phyloP scores from a whole-genome alignment of 2,113 vertebrate genomes.

The Steatornis caripensis region DNA sequence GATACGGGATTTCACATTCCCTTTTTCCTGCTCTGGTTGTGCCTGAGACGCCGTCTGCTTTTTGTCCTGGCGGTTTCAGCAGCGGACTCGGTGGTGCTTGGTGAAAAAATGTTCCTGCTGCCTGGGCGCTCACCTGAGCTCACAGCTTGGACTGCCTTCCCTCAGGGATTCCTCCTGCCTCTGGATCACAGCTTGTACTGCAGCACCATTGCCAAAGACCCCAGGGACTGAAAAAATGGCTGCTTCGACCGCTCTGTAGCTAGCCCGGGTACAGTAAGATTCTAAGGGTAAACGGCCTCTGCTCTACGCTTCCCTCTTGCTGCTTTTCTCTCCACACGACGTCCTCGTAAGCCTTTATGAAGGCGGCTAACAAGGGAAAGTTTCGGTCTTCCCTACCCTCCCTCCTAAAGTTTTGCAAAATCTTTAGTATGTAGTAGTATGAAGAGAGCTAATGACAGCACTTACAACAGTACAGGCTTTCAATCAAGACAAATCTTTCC shows the following conservation, averaged over 20 bases:
- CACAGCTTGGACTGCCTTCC: neutral
- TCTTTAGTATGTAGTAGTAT: neutral
- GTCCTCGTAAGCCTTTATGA: neutral
- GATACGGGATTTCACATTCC: neutral
- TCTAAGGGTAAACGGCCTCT: neutral
- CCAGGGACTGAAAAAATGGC: neutral
- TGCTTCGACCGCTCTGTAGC: neutral
- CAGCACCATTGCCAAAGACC: neutral
- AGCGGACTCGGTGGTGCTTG: neutral
- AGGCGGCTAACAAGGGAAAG: neutral
- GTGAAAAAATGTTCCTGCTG: neutral
- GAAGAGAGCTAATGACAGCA: neutral
- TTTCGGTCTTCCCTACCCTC: neutral
- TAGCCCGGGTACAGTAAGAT: neutral
- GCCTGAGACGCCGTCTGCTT: neutral
- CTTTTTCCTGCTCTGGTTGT: neutral
- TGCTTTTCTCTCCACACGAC: neutral
- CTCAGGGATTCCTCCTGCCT: neutral
- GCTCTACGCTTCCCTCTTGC: rapidly evolving
- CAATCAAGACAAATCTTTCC: neutral
- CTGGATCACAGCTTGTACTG: neutral
- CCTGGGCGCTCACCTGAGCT: no score
- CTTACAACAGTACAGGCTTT: neutral
- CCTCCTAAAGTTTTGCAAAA: neutral
- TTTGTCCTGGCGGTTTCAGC: neutral